Percentiles rank a stretch among this genome's conserved stretches.
These are phyloP conservation scores for Ciconia nigra DNA, from an alignment of 2,797 vertebrate genomes.

Conservation along the genomic window DNA sequence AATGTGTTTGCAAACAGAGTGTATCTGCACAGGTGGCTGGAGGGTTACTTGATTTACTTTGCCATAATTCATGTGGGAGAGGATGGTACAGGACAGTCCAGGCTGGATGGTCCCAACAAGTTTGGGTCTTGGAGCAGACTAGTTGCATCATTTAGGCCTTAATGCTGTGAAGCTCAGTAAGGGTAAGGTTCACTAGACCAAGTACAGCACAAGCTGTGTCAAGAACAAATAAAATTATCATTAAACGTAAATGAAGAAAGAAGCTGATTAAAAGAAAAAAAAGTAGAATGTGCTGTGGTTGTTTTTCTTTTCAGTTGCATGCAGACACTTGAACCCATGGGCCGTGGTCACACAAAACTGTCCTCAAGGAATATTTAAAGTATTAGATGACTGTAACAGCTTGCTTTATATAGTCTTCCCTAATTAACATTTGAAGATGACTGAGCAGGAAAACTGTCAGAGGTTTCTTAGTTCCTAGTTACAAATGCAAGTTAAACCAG, in stretches of 20 bases:
- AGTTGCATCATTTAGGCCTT: not conserved
- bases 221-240: not conserved
- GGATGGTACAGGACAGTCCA: not conserved
- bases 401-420: not conserved
- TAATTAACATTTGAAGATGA: not conserved
- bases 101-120: not conserved
- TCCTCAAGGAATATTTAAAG: not conserved
- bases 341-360: not conserved
- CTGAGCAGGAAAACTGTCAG: not conserved
- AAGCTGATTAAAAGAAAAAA: not conserved
- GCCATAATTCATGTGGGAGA: not conserved
- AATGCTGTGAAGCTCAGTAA: not conserved
- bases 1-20: not conserved
- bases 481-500: not conserved
- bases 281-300: not conserved
- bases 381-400: not conserved
- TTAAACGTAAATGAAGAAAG: not conserved
- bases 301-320: not conserved
- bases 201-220: not conserved
- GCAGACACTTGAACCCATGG: not conserved
- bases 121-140: not conserved
- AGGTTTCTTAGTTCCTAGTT: not conserved
- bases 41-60: not conserved
- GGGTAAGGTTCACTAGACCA: not conserved
- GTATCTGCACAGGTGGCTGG: not conserved